Evolutionary conservation across 2,888 invertebrate genomes (phyloP).

Genomic region (Tetheella fluctuosa): DNA sequence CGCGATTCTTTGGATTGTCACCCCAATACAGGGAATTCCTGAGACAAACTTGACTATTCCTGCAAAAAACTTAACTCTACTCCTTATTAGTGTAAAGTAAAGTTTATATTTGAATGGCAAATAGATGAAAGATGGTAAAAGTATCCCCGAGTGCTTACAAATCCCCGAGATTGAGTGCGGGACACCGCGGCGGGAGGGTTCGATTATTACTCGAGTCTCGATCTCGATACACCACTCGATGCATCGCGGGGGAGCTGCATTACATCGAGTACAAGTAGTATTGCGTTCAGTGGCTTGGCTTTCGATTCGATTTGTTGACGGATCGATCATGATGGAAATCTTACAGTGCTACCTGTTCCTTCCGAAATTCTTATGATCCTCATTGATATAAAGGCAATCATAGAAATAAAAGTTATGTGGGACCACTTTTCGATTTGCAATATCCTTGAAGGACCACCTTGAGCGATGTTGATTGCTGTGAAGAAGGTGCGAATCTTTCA

Average conservation of each 20-base stretch:
- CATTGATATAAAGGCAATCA: too few relatives aligned
- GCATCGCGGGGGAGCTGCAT: slow-evolving; percentile 71
- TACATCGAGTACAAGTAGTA: slow-evolving; percentile 49
- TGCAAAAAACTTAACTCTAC: slow-evolving; percentile 10
- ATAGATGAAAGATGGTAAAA: slow-evolving; percentile 28
- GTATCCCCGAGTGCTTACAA: slow-evolving; percentile 56
- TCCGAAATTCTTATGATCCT: too few relatives aligned
- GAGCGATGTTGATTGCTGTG: too few relatives aligned
- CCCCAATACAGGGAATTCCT: slow-evolving; percentile 64
- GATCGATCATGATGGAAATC: slow-evolving; percentile 42
- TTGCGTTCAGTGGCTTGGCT: slow-evolving; percentile 44
- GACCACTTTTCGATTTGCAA: too few relatives aligned
- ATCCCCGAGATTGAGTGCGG: slow-evolving; percentile 76
- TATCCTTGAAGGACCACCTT: too few relatives aligned
- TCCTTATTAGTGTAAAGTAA: slow-evolving; percentile 35
- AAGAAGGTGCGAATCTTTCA: too few relatives aligned
- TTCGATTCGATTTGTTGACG: slow-evolving; percentile 58
- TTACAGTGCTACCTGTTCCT: too few relatives aligned
- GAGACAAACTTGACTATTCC: slow-evolving; percentile 32
- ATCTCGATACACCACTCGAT: slow-evolving; percentile 76
- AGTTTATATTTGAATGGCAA: slow-evolving; percentile 43
- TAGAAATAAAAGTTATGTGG: too few relatives aligned
- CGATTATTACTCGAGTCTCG: slow-evolving; percentile 75
- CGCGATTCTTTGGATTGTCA: slow-evolving; percentile 75
- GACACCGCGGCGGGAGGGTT: slow-evolving; percentile 67